Base-by-base conservation (phyloP, 2,113 vertebrate genomes). In the Agelaius tricolor region DNA sequence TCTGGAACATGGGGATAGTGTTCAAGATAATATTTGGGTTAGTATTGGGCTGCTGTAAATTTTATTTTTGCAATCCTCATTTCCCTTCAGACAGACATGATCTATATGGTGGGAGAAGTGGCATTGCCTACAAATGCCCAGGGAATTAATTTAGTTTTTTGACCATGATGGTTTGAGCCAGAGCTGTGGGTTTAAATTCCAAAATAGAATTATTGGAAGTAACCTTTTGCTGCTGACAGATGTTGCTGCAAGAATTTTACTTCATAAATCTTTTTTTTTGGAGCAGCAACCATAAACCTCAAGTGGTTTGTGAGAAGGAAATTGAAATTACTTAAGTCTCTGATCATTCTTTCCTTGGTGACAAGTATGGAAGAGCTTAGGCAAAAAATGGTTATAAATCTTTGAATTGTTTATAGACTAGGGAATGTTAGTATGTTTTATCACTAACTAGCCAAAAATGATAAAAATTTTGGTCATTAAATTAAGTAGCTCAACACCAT, bases 311-410 rank as follows among this genome's bases (percentile, higher is more conserved):
- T 78, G 73, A 95, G 52, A 90, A 75, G 76, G 80, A 97, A 94
- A 87, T 46, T 84, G 73, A 90, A 87, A 89, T 94, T 59, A 61
- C 39, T 84, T 61, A 67, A 68, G 44, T 66, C 69, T 95, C 72
- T 95, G 66, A 81, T 96, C 27, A 35, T 81, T 84, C 61, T 73
- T 92, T 82, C 37, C 23, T 92, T 84, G 76, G 83, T 88, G 85
- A 93, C 54, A 90, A 77, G 83, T 51, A 90, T 62, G 54, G 52
- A 88, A 90, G 41, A 51, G 7, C 22, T 87, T 61, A 66, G 58
- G 51, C 31, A 79, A 91, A 87, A 93, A 83, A 27, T 12, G 10
- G 18, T 76, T 92, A 74, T 88, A 88, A 76, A 52, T 89, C 15
- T 83, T 94, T 71, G 39, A 90, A 57, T 47, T 83, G 21, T 82